phyloP scores from a whole-genome alignment of 2,113 vertebrate genomes.

The Indri indri region DNA sequence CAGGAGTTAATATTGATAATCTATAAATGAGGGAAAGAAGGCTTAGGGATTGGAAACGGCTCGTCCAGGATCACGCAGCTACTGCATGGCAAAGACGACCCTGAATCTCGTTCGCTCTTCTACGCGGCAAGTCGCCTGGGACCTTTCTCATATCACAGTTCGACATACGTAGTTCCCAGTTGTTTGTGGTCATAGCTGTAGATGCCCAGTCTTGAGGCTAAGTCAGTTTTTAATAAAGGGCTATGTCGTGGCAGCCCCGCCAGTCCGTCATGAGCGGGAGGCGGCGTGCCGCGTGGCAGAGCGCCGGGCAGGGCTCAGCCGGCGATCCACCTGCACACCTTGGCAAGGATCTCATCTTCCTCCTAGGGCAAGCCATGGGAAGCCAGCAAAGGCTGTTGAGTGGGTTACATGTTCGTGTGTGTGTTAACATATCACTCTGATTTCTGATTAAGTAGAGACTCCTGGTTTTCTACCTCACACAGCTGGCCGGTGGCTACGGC shows the following conservation, averaged over 20 bases:
- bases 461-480: not conserved
- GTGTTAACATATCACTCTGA: not conserved
- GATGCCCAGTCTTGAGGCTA: not conserved
- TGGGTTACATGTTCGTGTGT: not conserved
- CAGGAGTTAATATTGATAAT: not conserved
- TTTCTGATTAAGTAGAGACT: not conserved
- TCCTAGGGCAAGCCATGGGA: no score
- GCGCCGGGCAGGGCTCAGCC: accelerated
- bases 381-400: not conserved
- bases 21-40: not conserved
- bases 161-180: not conserved
- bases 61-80: no score
- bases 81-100: accelerated
- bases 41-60: no score
- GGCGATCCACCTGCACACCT: no score
- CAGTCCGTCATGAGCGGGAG: accelerated
- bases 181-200: not conserved
- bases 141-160: not conserved
- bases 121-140: accelerated
- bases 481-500: accelerated
- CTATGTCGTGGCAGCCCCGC: not conserved
- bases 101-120: not conserved
- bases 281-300: not conserved
- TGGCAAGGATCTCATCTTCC: accelerated
- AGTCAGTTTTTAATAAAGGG: not conserved